phyloP scores from a whole-genome alignment of 2,113 vertebrate genomes.

The Ceuthmochares aereus region DNA sequence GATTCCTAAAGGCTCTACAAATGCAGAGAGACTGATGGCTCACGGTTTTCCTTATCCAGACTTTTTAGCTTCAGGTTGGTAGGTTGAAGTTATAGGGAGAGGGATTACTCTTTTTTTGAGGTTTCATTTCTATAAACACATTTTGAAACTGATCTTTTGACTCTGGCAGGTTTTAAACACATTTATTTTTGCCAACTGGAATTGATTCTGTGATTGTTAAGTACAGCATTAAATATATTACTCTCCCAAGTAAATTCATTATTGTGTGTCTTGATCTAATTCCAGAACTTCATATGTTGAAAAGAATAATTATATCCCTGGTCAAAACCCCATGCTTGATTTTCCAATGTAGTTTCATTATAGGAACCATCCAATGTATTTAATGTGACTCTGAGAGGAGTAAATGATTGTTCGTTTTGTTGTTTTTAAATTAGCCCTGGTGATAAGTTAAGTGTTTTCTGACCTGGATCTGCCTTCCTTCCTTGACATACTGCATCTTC shows the following conservation, averaged over 20 bases:
- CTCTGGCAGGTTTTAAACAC: constrained; percentile 18
- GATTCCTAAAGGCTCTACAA: constrained; percentile 13
- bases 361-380: background rate
- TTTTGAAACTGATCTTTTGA: constrained; percentile 53
- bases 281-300: constrained; percentile 36
- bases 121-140: constrained; percentile 38
- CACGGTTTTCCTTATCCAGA: background rate
- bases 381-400: background rate
- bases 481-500: background rate
- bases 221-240: constrained; percentile 42
- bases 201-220: constrained; percentile 38
- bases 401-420: background rate
- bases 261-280: constrained; percentile 24
- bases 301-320: constrained; percentile 16
- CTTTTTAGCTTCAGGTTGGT: background rate
- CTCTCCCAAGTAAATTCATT: constrained; percentile 10
- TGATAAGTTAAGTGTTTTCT: background rate
- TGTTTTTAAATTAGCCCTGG: background rate
- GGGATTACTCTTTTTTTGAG: background rate
- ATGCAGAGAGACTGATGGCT: constrained; percentile 5
- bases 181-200: constrained; percentile 47
- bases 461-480: background rate
- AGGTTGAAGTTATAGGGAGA: background rate
- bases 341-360: background rate
- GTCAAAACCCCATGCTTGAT: background rate